phyloP scores from a whole-genome alignment of 1,140 invertebrate species.

The Aphis gossypii region DNA sequence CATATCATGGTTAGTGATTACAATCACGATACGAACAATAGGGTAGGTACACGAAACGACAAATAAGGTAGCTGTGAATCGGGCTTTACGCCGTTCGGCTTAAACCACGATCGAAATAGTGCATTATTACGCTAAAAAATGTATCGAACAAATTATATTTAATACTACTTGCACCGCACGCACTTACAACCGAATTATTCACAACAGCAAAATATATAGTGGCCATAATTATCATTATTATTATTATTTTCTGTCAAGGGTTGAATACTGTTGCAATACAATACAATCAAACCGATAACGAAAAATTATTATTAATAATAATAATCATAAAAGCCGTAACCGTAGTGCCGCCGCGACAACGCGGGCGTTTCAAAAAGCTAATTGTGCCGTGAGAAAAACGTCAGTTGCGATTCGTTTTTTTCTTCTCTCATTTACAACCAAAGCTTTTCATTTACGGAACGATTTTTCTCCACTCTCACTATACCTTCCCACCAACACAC shows the following conservation, averaged over 20 bases:
- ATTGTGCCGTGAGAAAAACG: slow-evolving; percentile 57
- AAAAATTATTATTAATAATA: slow-evolving; percentile 29
- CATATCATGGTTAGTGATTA: too few relatives aligned
- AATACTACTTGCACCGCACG: neutral
- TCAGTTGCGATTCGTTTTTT: slow-evolving; percentile 33
- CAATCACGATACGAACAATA: too few relatives aligned
- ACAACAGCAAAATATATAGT: neutral
- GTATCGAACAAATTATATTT: slow-evolving; percentile 1
- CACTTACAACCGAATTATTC: neutral
- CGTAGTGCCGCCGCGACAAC: neutral
- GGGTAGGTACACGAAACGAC: too few relatives aligned
- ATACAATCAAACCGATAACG: slow-evolving; percentile 28
- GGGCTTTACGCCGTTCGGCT: neutral
- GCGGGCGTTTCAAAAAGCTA: slow-evolving; percentile 7
- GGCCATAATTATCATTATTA: slow-evolving; percentile 7
- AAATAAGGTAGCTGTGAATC: too few relatives aligned
- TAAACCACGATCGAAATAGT: neutral
- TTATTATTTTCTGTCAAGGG: slow-evolving; percentile 8
- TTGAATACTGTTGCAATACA: neutral
- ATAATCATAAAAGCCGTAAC: slow-evolving; percentile 34
- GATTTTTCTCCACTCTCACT: slow-evolving; percentile 20
- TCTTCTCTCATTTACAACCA: slow-evolving; percentile 21
- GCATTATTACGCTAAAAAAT: neutral
- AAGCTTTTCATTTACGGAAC: slow-evolving; percentile 38
- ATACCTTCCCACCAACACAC: neutral